Evolutionary conservation across 2,113 vertebrate genomes (phyloP).

Genomic region (Motacilla alba): DNA sequence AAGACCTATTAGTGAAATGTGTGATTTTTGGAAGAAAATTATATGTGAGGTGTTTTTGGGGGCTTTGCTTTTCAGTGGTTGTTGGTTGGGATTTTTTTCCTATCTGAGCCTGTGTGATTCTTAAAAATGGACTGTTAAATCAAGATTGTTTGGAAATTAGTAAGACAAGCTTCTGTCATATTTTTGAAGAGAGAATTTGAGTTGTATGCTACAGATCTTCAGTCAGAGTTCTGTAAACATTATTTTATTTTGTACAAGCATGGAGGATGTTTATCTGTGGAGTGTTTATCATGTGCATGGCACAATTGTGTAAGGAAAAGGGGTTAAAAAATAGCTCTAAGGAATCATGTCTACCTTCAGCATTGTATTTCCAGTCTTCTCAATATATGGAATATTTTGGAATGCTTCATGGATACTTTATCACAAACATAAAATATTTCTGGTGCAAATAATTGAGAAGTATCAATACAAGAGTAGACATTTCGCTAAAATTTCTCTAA

Average conservation of each 20-base stretch:
- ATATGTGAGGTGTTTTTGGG: accelerated
- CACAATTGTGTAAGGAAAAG: background rate
- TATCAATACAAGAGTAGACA: background rate
- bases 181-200: background rate
- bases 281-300: background rate
- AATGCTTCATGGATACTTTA: background rate
- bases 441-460: background rate
- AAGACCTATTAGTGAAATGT: background rate
- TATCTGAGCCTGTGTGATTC: background rate
- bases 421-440: background rate
- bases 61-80: accelerated
- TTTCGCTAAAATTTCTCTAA: background rate
- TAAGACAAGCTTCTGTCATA: background rate
- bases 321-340: background rate
- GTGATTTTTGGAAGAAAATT: background rate
- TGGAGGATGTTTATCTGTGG: background rate
- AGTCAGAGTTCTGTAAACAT: background rate
- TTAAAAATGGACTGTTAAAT: background rate
- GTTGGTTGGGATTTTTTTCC: background rate
- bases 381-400: background rate
- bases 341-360: background rate
- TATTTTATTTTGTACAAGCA: background rate
- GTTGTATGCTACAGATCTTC: background rate
- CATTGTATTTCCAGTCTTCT: background rate
- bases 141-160: background rate